Percentiles rank a stretch among this genome's conserved stretches.
Evolutionary conservation across 2,888 invertebrate species (phyloP).

Genomic region (Bibio marci): DNA sequence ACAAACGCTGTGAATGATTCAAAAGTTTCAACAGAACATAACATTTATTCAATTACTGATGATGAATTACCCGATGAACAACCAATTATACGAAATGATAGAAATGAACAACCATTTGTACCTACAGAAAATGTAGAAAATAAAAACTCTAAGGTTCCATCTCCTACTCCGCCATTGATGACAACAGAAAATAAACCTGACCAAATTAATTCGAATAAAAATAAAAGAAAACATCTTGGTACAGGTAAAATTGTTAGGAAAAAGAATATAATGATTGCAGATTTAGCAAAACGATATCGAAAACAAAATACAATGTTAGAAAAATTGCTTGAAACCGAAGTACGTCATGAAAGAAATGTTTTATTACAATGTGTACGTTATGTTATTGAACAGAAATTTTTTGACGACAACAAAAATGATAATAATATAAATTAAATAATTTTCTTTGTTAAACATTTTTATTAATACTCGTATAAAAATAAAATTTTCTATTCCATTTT

Average conservation of each 20-base stretch:
- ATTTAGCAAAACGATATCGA: conserved; percentile 18
- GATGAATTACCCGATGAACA: conserved; percentile 2
- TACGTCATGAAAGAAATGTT: conserved; percentile 71
- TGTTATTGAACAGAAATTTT: conserved; percentile 61
- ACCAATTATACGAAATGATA: not conserved
- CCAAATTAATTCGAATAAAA: conserved; percentile 5
- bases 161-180: too few species aligned
- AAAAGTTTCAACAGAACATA: not conserved
- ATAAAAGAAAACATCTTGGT: conserved; percentile 6
- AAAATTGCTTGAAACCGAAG: conserved; percentile 57
- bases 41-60: too few species aligned
- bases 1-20: not conserved
- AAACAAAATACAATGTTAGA: conserved; percentile 40
- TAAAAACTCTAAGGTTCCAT: too few species aligned
- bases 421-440: too few species aligned
- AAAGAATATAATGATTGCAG: conserved; percentile 14
- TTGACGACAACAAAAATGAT: conserved; percentile 22
- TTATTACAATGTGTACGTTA: conserved; percentile 73
- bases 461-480: conserved; percentile 32
- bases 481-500: conserved; percentile 51
- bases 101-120: too few species aligned
- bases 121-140: not conserved
- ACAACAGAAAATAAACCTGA: not conserved
- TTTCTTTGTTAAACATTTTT: too few species aligned
- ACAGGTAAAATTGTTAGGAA: conserved; percentile 3